These are phyloP conservation scores for Cheilinus undulatus DNA, from an alignment of 2,113 vertebrate genomes.

Conservation along the genomic window DNA sequence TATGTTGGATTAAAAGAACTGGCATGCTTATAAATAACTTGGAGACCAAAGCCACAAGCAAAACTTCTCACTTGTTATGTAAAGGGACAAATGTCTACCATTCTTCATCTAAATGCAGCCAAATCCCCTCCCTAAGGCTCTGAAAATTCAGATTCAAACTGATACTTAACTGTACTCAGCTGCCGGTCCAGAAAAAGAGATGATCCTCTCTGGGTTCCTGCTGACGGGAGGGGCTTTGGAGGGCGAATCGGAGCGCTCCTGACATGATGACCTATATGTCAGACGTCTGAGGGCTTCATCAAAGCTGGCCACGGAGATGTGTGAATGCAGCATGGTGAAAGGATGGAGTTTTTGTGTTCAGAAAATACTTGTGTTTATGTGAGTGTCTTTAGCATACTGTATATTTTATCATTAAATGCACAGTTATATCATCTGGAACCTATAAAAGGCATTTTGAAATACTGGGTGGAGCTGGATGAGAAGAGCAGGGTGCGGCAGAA, in stretches of 20 bases:
- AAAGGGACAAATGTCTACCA: constrained; percentile 26
- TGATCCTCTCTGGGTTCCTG: constrained; percentile 59
- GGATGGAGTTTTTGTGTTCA: background rate
- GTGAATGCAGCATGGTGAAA: constrained; percentile 10
- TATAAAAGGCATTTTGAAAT: too few species aligned
- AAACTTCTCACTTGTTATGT: constrained; percentile 20
- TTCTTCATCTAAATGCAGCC: constrained; percentile 35
- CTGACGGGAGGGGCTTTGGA: constrained; percentile 55
- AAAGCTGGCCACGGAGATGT: constrained; percentile 17
- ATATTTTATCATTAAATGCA: too few species aligned
- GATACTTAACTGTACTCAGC: constrained; percentile 47
- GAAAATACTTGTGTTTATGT: background rate
- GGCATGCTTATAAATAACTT: background rate
- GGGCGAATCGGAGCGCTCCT: constrained; percentile 29
- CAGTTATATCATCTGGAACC: background rate
- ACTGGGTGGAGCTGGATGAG: background rate
- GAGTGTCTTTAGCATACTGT: too few species aligned
- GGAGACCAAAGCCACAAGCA: constrained; percentile 11
- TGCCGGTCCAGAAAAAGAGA: constrained; percentile 55
- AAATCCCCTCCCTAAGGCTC: constrained; percentile 19
- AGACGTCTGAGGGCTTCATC: constrained; percentile 40
- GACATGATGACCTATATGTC: constrained; percentile 58
- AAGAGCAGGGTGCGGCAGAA: background rate
- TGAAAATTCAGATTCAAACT: constrained; percentile 27
- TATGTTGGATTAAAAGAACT: too few species aligned